phyloP scores from a whole-genome alignment of 2,888 invertebrate genomes.

The Amphiduros pacificus region DNA sequence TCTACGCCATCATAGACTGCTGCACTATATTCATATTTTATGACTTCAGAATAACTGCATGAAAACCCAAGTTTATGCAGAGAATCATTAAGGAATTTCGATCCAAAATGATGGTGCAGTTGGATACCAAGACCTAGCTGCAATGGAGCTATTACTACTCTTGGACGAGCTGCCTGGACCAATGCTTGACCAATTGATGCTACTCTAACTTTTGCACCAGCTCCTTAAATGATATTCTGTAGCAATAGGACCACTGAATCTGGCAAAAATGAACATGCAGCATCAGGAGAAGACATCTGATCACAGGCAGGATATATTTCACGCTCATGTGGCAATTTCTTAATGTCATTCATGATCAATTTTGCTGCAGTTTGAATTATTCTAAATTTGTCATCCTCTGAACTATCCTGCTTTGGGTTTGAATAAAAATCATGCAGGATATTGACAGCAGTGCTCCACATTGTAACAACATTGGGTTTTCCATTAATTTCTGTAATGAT shows the following conservation, averaged over 20 bases:
- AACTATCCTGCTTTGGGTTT: constrained; percentile 17
- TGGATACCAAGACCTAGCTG: constrained; percentile 35
- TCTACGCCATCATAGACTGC: constrained; percentile 8
- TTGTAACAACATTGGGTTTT: constrained; percentile 29
- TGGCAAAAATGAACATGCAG: constrained; percentile 21
- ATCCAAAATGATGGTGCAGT: constrained; percentile 34
- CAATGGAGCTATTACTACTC: constrained; percentile 30
- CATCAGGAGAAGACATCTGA: constrained; percentile 18
- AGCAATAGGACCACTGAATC: constrained; percentile 22
- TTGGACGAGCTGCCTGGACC: constrained; percentile 32
- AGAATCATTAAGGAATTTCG: constrained; percentile 34
- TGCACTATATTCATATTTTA: constrained; percentile 7
- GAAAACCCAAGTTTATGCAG: constrained; percentile 32
- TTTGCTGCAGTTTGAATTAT: constrained; percentile 34
- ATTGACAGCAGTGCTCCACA: constrained; percentile 23
- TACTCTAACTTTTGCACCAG: constrained; percentile 18
- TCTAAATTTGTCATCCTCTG: constrained; percentile 21
- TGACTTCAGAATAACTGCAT: constrained; percentile 26
- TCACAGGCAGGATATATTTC: constrained; percentile 25
- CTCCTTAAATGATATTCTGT: constrained; percentile 13
- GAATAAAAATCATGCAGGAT: constrained; percentile 24
- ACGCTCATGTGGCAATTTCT: constrained; percentile 14
- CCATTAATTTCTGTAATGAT: constrained; percentile 29
- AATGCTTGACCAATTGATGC: constrained; percentile 35
- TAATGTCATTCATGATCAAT: constrained; percentile 35